These are phyloP conservation scores for Hippocampus barbouri DNA, from an alignment of 2,113 vertebrate species.

Conservation along the genomic window DNA sequence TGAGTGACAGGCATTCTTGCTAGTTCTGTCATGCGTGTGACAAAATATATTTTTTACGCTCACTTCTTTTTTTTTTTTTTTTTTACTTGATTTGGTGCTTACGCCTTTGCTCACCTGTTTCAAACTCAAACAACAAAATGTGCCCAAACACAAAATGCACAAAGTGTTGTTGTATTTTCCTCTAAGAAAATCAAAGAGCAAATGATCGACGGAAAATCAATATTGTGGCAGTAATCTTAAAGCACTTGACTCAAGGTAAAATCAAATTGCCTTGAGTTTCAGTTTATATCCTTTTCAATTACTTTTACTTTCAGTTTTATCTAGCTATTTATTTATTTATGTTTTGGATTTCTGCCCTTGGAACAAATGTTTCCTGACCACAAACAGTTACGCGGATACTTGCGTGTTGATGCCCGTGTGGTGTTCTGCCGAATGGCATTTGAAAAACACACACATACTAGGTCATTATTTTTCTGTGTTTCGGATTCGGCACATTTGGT, in stretches of 20 bases:
- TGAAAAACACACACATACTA: constrained; percentile 28
- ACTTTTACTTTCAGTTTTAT: background rate
- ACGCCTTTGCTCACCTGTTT: background rate
- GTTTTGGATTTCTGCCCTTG: background rate
- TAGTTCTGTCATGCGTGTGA: background rate
- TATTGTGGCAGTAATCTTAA: too few relatives aligned
- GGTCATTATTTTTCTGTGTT: constrained; percentile 51
- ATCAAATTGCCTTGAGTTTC: background rate
- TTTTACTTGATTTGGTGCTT: background rate
- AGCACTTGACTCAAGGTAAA: background rate
- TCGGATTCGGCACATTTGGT: constrained; percentile 53
- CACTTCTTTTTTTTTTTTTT: background rate
- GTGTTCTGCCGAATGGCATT: constrained; percentile 38
- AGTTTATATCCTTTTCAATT: background rate
- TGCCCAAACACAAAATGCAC: background rate
- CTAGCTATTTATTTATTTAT: too few relatives aligned
- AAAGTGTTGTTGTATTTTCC: background rate
- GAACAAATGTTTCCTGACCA: background rate
- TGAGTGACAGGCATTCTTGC: too few relatives aligned
- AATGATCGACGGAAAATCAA: background rate
- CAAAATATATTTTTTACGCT: background rate
- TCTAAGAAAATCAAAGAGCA: background rate
- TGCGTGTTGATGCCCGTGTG: constrained; percentile 68
- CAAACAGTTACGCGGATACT: constrained; percentile 31
- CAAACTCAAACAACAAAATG: background rate